Percentiles rank a stretch among this genome's conserved stretches.
These are phyloP conservation scores for Actinopyga echinites DNA, from an alignment of 53 echinoderm and acorn worm species.

Conservation along the genomic window DNA sequence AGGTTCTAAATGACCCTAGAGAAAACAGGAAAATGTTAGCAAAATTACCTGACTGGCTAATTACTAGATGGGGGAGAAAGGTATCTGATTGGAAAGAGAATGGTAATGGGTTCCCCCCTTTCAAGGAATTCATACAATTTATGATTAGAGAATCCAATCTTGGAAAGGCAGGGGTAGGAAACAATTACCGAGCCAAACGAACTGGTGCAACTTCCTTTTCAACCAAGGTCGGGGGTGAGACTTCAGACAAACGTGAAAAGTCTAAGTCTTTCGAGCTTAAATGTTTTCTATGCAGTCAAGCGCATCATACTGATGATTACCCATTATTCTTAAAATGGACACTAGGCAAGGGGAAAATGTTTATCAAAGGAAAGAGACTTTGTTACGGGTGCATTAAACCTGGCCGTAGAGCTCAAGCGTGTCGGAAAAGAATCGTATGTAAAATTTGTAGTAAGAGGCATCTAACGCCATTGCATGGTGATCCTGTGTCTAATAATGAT, in stretches of 20 bases:
- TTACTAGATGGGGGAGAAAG: constrained; percentile 54
- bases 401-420: constrained; percentile 55
- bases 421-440: constrained; percentile 34
- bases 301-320: background rate
- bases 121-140: constrained; percentile 50
- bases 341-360: background rate
- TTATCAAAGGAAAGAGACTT: constrained; percentile 7
- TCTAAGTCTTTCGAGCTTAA: background rate
- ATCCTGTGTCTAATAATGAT: background rate
- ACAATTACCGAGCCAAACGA: background rate
- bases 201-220: background rate
- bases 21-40: constrained; percentile 45
- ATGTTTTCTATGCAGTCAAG: background rate
- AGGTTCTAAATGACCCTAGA: constrained; percentile 54
- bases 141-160: constrained; percentile 49
- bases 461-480: constrained; percentile 47
- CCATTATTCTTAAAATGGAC: background rate
- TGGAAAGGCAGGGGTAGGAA: background rate
- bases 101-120: constrained; percentile 42
- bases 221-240: too few relatives aligned
- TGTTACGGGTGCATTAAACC: constrained; percentile 58
- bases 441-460: constrained; percentile 49
- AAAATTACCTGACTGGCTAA: constrained; percentile 30
- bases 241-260: background rate
- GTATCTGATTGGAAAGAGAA: constrained; percentile 41